Percentiles rank a stretch among this genome's conserved stretches.
Evolutionary conservation across 1,140 invertebrate genomes (phyloP).

Genomic region (Formica exsecta): DNA sequence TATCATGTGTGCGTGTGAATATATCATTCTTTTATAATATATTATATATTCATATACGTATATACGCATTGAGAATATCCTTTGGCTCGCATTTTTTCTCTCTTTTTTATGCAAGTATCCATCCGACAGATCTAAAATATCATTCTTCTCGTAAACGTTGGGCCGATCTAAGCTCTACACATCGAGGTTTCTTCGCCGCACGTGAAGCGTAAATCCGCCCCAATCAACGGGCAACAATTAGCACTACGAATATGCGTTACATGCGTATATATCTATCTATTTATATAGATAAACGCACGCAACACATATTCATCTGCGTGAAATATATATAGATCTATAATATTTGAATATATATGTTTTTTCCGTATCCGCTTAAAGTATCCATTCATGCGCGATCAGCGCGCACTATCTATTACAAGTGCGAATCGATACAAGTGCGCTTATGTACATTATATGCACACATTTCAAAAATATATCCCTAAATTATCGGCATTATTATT

Average conservation of each 20-base stretch:
- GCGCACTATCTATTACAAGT: constrained; percentile 7
- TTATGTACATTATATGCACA: constrained; percentile 41
- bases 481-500: constrained; percentile 33
- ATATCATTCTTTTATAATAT: constrained; percentile 17
- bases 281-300: not conserved
- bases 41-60: not conserved
- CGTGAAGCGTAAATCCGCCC: constrained; percentile 16
- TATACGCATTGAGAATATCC: not conserved
- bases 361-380: not conserved
- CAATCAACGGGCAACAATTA: constrained; percentile 45
- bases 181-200: constrained; percentile 13
- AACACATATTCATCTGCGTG: constrained; percentile 4
- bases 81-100: constrained; percentile 3
- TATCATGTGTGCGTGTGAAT: constrained; percentile 46
- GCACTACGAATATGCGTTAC: constrained; percentile 30
- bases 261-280: not conserved
- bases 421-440: not conserved
- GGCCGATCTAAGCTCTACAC: constrained; percentile 33
- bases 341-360: not conserved
- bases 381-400: not conserved
- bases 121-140: constrained; percentile 50
- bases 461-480: constrained; percentile 49
- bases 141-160: constrained; percentile 18
- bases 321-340: constrained; percentile 37
- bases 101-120: constrained; percentile 4